Evolutionary conservation across 1,140 invertebrate species (phyloP).

Genomic region (Lordiphosa clarofinis): DNA sequence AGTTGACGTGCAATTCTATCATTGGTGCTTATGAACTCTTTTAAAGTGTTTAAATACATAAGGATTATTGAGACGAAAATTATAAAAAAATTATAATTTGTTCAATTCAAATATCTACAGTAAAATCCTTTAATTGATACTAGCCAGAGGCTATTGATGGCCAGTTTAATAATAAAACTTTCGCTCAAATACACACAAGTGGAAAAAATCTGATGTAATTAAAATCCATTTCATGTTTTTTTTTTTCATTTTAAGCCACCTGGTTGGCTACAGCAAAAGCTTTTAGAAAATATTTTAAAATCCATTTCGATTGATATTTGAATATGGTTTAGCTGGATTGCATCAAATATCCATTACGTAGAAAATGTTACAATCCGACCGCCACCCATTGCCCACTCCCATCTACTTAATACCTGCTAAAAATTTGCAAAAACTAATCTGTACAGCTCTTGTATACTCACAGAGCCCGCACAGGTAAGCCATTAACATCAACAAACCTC

Average conservation of each 20-base stretch:
- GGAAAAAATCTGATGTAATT: too few species aligned
- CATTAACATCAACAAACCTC: slow-evolving; percentile 30
- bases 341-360: slow-evolving; percentile 5
- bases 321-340: not conserved
- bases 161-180: too few species aligned
- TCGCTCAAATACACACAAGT: too few species aligned
- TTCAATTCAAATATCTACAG: too few species aligned
- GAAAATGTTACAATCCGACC: not conserved
- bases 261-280: not conserved
- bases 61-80: too few species aligned
- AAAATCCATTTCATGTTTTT: too few species aligned
- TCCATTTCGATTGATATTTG: slow-evolving; percentile 8
- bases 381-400: slow-evolving; percentile 7
- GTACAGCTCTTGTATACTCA: slow-evolving; percentile 9
- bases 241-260: not conserved
- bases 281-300: slow-evolving; percentile 5
- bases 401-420: slow-evolving; percentile 25
- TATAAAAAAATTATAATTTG: too few species aligned
- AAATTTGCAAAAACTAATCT: slow-evolving; percentile 42
- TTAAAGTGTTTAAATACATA: too few species aligned
- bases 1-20: too few species aligned
- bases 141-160: too few species aligned
- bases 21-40: too few species aligned
- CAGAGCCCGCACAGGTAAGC: slow-evolving; percentile 27
- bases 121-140: too few species aligned